Evolutionary conservation across 2,113 vertebrate species (phyloP).

Genomic region (Jaculus jaculus): DNA sequence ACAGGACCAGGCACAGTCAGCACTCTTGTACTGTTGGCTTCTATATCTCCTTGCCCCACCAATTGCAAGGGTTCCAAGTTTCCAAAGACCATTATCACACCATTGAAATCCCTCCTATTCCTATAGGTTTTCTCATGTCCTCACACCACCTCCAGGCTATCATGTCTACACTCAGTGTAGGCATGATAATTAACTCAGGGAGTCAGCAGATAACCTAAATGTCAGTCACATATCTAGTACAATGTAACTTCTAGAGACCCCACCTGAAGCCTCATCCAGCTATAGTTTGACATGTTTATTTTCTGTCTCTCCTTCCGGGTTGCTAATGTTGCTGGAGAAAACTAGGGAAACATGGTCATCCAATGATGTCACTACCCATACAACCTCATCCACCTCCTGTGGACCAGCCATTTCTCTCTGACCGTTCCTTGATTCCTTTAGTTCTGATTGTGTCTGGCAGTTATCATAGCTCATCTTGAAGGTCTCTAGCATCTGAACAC

Average conservation of each 20-base stretch:
- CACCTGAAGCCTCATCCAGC: background rate
- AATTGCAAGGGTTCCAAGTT: slow-evolving; percentile 26
- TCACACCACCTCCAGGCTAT: background rate
- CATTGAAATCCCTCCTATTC: background rate
- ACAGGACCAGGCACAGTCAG: background rate
- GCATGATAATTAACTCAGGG: background rate
- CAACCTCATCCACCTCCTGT: background rate
- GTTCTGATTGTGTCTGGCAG: slow-evolving; percentile 29
- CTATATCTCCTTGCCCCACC: background rate
- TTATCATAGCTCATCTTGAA: slow-evolving; percentile 1
- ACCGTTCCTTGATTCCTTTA: background rate
- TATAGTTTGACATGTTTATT: background rate
- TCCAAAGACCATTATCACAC: background rate
- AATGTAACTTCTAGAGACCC: background rate
- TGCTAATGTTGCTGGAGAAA: background rate
- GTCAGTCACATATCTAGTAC: background rate
- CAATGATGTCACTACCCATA: background rate
- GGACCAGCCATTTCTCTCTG: background rate
- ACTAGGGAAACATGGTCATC: background rate
- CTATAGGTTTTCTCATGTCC: background rate
- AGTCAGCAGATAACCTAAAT: background rate
- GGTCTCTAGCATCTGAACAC: slow-evolving; percentile 9
- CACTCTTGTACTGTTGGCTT: background rate
- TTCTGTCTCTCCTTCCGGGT: background rate
- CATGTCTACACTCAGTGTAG: background rate